phyloP scores from a whole-genome alignment of 2,113 vertebrate species.

The Dicerorhinus sumatrensis region DNA sequence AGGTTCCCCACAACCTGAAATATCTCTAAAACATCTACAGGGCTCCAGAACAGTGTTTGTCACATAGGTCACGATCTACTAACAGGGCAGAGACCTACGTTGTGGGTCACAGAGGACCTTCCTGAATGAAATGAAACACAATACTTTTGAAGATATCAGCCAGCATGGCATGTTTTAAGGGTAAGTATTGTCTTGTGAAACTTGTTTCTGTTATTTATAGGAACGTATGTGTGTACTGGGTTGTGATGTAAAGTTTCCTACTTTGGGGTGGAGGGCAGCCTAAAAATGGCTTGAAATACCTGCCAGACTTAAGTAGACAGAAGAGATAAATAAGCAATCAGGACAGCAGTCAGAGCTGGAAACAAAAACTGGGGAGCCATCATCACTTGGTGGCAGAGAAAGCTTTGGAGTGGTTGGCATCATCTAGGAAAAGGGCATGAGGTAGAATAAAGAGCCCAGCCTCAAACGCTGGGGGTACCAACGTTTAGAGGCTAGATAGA shows the following conservation, averaged over 20 bases:
- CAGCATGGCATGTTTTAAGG: background rate
- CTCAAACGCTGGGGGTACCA: background rate
- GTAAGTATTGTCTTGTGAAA: background rate
- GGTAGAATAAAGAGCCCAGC: background rate
- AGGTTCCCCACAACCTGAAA: background rate
- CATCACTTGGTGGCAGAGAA: background rate
- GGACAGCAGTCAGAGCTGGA: background rate
- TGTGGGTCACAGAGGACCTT: background rate
- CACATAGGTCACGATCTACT: background rate
- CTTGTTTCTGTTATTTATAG: background rate
- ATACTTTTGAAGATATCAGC: background rate
- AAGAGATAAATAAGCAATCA: constrained; percentile 24
- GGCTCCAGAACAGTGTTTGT: background rate
- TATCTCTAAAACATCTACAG: constrained; percentile 5
- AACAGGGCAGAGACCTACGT: background rate
- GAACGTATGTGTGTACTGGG: background rate
- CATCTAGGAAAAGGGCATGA: background rate
- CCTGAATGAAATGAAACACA: constrained; percentile 7
- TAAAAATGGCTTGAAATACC: constrained; percentile 38
- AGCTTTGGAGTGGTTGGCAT: background rate
- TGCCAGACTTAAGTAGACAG: background rate
- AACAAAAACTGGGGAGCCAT: background rate
- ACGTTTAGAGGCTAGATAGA: background rate
- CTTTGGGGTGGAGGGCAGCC: background rate
- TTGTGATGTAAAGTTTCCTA: constrained; percentile 16